Base-by-base conservation (phyloP, 2,888 invertebrate species). In the Zele albiditarsus region DNA sequence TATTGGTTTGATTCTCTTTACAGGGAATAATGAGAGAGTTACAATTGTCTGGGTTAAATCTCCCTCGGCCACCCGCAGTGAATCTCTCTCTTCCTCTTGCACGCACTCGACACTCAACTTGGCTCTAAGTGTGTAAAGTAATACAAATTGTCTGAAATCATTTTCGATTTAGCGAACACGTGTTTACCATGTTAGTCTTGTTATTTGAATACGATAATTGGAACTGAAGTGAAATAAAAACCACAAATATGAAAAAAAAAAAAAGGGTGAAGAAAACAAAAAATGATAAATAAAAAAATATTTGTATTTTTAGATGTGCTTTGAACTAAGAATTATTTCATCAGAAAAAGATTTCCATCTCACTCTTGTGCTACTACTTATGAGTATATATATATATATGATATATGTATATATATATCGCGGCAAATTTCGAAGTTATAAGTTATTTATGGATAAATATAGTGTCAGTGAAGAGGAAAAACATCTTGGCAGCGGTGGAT, bases 401-500 rank as follows among this genome's bases (percentile, higher is more conserved):
- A 46, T 10, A 16, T 46, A n/a, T 46, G 42, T 42, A 0, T 42
- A 12, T 42, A 46, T 46, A 46, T 16, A 16, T 46, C 16, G 46
- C 3, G n/a, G 46, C 6, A 46, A 46, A 46, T 16, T 46, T 46
- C 16, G 16, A 46, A 46, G 46, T 46, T 46, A 46, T 46, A n/a
- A 46, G n/a, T 46, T 46, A 46, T 46, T 46, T 46, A 46, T 46
- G 46, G 46, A 46, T 46, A 46, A 46, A 46, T 46, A 46, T 46
- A 46, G 46, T 46, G 46, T 46, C 46, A 46, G 46, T 46, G 46
- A 46, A 46, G 46, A 46, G n/a, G 46, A 46, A 62, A 62, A 62
- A 28, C 31, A 67, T 67, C 42, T 58, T 71, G 58, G 70, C 70
- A 46, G 16, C 46, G n/a, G 46, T 31, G 23, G 68, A n/a, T 42